These are phyloP conservation scores for Paratrypauchen microcephalus DNA, from an alignment of 2,797 vertebrate species.

Conservation along the genomic window DNA sequence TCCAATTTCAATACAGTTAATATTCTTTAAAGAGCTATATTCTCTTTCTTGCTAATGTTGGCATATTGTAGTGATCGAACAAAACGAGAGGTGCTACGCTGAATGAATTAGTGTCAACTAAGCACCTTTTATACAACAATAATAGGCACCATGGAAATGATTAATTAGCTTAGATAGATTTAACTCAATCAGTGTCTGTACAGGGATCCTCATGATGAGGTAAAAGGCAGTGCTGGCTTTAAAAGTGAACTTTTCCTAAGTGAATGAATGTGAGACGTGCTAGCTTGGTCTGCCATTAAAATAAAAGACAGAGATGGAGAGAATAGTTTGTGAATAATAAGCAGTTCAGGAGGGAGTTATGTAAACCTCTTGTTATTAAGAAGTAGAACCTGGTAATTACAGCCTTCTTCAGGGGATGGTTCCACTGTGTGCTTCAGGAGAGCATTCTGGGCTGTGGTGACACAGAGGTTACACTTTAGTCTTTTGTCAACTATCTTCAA, in stretches of 20 bases:
- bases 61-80: slow-evolving; percentile 60
- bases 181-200: slow-evolving; percentile 57
- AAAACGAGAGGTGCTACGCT: slow-evolving; percentile 44
- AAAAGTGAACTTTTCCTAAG: slow-evolving; percentile 56
- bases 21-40: slow-evolving; percentile 47
- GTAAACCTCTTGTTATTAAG: slow-evolving; percentile 65
- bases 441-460: slow-evolving; percentile 24
- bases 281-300: slow-evolving; percentile 46
- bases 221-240: slow-evolving; percentile 36
- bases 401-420: slow-evolving; percentile 56
- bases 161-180: slow-evolving; percentile 69
- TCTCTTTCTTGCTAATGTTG: slow-evolving; percentile 55
- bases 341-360: slow-evolving; percentile 55
- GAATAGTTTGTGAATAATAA: slow-evolving; percentile 57
- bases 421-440: slow-evolving; percentile 41
- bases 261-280: slow-evolving; percentile 45
- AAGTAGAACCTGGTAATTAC: slow-evolving; percentile 67
- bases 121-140: slow-evolving; percentile 73
- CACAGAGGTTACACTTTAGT: slow-evolving; percentile 17
- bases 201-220: slow-evolving; percentile 32
- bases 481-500: slow-evolving; percentile 41
- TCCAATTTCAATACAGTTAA: slow-evolving; percentile 61
- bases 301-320: slow-evolving; percentile 28
- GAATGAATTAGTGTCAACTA: slow-evolving; percentile 74
- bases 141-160: slow-evolving; percentile 70